phyloP scores from a whole-genome alignment of 92 coral and sea anemone species.

The Bergia puertoricense region DNA sequence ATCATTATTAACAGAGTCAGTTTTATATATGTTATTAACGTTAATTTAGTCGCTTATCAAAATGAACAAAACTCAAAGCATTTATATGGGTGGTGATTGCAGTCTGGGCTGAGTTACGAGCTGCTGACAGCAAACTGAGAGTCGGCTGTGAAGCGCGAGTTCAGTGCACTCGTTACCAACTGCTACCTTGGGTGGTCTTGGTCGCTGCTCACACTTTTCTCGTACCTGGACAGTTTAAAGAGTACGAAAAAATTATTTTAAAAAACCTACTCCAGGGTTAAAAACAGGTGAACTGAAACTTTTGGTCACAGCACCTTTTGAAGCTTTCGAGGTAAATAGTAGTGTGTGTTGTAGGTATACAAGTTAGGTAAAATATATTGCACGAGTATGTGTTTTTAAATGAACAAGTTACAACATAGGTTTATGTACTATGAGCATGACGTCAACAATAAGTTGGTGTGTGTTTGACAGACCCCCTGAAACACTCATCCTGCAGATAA shows the following conservation, averaged over 20 bases:
- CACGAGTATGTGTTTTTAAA: too few relatives aligned
- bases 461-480: not conserved
- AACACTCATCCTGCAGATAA: too few relatives aligned
- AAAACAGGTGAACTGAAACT: not conserved
- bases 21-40: too few relatives aligned
- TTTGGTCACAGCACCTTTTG: not conserved
- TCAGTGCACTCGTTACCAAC: not conserved
- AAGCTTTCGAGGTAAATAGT: not conserved
- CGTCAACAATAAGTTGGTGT: not conserved
- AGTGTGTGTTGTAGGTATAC: too few relatives aligned
- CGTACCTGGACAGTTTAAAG: constrained; percentile 4
- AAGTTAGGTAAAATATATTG: too few relatives aligned
- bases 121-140: not conserved
- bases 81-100: too few relatives aligned
- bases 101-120: not conserved
- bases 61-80: too few relatives aligned
- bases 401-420: too few relatives aligned
- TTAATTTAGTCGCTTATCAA: too few relatives aligned
- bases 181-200: not conserved
- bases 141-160: too few relatives aligned
- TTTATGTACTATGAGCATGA: too few relatives aligned
- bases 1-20: too few relatives aligned
- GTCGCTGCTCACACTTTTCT: not conserved
- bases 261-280: not conserved
- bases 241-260: not conserved